Evolutionary conservation across 2,797 vertebrate genomes (phyloP).

Genomic region (Podarcis lilfordi): DNA sequence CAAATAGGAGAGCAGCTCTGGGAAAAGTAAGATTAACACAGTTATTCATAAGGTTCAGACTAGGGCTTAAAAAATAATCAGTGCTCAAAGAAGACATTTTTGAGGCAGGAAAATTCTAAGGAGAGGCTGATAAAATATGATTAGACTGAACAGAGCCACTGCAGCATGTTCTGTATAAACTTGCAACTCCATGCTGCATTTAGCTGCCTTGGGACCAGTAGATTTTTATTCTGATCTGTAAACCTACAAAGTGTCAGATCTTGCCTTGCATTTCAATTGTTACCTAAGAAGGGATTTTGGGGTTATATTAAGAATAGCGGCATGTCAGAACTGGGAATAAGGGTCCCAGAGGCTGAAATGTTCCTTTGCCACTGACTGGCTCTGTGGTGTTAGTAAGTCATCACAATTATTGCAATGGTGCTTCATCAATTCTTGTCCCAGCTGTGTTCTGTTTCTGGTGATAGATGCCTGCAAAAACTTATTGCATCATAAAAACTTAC

Average conservation of each 20-base stretch:
- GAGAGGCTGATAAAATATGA: not conserved
- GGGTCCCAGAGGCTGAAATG: not conserved
- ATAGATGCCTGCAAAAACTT: not conserved
- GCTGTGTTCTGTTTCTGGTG: not conserved
- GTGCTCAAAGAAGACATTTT: slow-evolving; percentile 6
- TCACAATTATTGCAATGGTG: not conserved
- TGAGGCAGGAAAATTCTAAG: slow-evolving; percentile 3
- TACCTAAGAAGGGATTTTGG: not conserved
- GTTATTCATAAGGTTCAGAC: slow-evolving; percentile 54
- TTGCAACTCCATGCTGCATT: not conserved
- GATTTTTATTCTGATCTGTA: not conserved
- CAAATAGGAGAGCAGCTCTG: slow-evolving; percentile 27
- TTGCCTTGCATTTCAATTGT: not conserved
- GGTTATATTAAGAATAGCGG: not conserved
- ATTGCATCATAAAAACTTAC: too few relatives aligned
- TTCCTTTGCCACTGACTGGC: not conserved
- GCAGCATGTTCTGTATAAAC: not conserved
- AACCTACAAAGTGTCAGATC: not conserved
- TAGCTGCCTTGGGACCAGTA: not conserved
- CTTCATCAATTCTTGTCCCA: not conserved
- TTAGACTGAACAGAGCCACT: not conserved
- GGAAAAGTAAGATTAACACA: slow-evolving; percentile 54
- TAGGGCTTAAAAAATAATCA: slow-evolving; percentile 22
- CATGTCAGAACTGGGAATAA: not conserved
- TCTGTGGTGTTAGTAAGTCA: not conserved